phyloP scores from a whole-genome alignment of 2,797 vertebrate species.

The Sebastes variabilis region DNA sequence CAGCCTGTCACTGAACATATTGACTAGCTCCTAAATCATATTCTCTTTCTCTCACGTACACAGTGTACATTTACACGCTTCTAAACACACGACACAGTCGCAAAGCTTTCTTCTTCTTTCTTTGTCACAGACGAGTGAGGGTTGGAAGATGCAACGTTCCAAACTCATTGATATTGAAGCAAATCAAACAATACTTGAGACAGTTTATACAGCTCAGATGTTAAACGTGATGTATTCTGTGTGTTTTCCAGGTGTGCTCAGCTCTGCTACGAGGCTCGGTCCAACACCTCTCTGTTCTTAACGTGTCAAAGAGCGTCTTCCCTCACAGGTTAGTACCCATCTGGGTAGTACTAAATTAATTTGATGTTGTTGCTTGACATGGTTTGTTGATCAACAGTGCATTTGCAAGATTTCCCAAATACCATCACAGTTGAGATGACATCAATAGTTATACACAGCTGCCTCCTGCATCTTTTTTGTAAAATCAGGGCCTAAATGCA shows the following conservation, averaged over 20 bases:
- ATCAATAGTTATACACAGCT: background rate
- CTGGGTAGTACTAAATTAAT: background rate
- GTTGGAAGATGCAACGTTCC: background rate
- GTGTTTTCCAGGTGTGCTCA: conserved; percentile 87
- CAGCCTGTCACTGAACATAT: conserved; percentile 60
- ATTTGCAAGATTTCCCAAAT: background rate
- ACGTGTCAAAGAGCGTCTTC: conserved; percentile 92
- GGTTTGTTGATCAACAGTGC: too few species aligned
- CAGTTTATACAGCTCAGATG: background rate
- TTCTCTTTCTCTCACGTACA: background rate
- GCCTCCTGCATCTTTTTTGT: background rate
- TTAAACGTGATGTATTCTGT: background rate
- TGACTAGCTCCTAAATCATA: conserved; percentile 60
- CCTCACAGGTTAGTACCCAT: conserved; percentile 87
- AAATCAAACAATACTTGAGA: background rate
- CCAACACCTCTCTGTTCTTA: conserved; percentile 90
- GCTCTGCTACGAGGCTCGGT: conserved; percentile 93
- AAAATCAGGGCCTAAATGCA: background rate
- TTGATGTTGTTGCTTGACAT: background rate
- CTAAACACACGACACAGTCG: background rate
- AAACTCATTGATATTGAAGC: background rate
- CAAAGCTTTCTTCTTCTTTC: background rate
- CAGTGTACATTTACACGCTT: background rate
- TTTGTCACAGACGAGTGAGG: background rate
- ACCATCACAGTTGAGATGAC: background rate